A percentile compares a stretch with the other conserved stretches of the same genome.
Conservation (phyloP, 2,797 vertebrate species). For the Eulemur albifrons region DNA sequence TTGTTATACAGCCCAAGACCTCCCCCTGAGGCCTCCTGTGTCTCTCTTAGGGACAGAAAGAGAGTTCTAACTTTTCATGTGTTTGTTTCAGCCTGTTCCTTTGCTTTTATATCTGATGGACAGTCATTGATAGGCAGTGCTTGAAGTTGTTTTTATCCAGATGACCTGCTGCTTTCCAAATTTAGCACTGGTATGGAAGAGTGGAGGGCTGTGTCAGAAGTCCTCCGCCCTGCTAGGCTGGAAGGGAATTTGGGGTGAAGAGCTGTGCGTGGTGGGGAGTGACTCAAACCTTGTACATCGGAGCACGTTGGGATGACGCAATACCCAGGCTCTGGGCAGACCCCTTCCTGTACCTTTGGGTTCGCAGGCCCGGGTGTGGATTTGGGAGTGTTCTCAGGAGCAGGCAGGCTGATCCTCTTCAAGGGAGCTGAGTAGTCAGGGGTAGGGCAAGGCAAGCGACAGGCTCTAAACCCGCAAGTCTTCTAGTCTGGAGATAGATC, state of each 20-base stretch:
- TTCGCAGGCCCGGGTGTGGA: background rate
- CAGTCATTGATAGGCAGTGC: background rate
- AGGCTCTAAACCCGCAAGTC: background rate
- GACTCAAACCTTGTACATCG: slow-evolving; percentile 44
- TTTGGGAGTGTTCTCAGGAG: background rate
- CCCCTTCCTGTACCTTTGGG: slow-evolving; percentile 70
- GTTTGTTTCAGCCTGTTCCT: background rate
- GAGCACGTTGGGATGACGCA: background rate
- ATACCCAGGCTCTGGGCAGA: slow-evolving; percentile 23
- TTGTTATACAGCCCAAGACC: background rate
- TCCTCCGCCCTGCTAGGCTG: slow-evolving; percentile 19
- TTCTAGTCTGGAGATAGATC: background rate
- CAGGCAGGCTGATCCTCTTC: slow-evolving; percentile 1
- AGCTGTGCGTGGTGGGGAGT: background rate
- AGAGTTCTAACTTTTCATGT: background rate
- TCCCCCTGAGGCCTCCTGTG: background rate
- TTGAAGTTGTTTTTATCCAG: slow-evolving; percentile 40
- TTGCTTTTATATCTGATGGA: slow-evolving; percentile 31
- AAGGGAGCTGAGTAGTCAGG: background rate
- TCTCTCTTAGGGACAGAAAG: background rate
- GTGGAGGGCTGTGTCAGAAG: slow-evolving; percentile 2
- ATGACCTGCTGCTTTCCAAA: slow-evolving; percentile 54
- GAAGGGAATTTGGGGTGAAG: slow-evolving; percentile 4
- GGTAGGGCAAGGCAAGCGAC: background rate
- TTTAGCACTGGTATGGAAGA: slow-evolving; percentile 54